Conservation (phyloP, 92 coral and sea anemone species). For the Bergia puertoricense region DNA sequence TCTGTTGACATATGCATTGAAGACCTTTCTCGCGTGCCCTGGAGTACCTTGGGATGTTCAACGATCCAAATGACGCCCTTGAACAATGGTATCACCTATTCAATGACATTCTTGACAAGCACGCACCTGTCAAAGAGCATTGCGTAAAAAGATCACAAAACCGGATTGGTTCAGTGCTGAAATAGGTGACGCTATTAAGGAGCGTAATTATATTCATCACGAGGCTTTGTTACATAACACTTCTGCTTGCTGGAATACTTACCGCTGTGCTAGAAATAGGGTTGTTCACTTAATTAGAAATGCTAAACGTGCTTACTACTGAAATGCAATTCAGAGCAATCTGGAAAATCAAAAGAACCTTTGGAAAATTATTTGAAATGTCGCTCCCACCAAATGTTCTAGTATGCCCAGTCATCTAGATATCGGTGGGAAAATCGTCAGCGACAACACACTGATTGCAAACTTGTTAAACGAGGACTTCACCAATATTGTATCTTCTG, state of each 20-base stretch:
- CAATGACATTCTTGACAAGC: slow-evolving; percentile 31
- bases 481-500: slow-evolving; percentile 18
- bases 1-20: slow-evolving; percentile 5
- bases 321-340: slow-evolving; percentile 43
- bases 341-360: slow-evolving; percentile 52
- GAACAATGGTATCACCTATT: slow-evolving; percentile 41
- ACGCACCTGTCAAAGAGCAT: slow-evolving; percentile 44
- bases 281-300: not conserved
- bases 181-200: slow-evolving; percentile 40
- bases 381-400: slow-evolving; percentile 52
- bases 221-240: slow-evolving; percentile 6
- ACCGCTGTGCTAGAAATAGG: slow-evolving; percentile 12
- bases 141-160: slow-evolving; percentile 22
- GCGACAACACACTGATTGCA: slow-evolving; percentile 28
- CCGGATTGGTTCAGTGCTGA: slow-evolving; percentile 27
- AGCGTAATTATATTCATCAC: slow-evolving; percentile 25
- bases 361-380: slow-evolving; percentile 50
- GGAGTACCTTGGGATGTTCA: slow-evolving; percentile 54
- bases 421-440: slow-evolving; percentile 40
- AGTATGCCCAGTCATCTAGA: slow-evolving; percentile 48
- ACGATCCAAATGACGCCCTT: slow-evolving; percentile 49
- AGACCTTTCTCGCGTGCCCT: slow-evolving; percentile 31
- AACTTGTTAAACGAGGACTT: no score
- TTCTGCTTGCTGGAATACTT: not conserved
- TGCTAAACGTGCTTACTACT: slow-evolving; percentile 19